Evolutionary conservation across 2,888 invertebrate species (phyloP), one percentile per base, ranked within the genome.

Genomic region (Orthosia incerta): DNA sequence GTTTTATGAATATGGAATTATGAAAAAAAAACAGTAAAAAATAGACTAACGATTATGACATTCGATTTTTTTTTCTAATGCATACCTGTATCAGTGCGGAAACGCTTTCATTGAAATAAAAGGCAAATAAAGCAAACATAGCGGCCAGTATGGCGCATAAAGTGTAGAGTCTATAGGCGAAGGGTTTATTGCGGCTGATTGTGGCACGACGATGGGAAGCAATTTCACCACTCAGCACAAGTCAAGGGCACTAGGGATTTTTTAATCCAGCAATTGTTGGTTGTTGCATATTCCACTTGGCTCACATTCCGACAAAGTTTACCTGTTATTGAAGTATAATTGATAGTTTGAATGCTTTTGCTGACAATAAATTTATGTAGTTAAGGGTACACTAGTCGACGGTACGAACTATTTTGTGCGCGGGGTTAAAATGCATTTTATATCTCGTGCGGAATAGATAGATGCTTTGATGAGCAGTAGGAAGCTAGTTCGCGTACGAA

Each of bases 1-100:
- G 31, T 7, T 39, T 39, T 39, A 39, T 39, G 39, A 39, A 39
- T 39, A 39, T 39, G 39, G 39, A 39, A 39, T 9, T 39, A 31
- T 31, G 9, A 39, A 39, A 9, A 39, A 9, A 4, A 39, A 26
- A 0, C 39, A 39, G 39, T 39, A 39, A 39, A 7, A 39, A 39
- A 9, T 39, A 39, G 39, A 39, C 39, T 39, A 39, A 39, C 4
- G 12, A 61, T 61, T 60, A 53, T 63, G 59, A 46, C 23, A 71
- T 11, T 23, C 60, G 46, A 72, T 80, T 78, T 76, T 66, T n/a
- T 74, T 11, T 79, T 79, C 62, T 18, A 71, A 71, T 74, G 48
- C 7, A 1, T 16, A n/a, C 0, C 70, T 68, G 67, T 66, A 53
- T n/a, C 18, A 9, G n/a, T n/a, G 20, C 4, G 4, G 51, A 68